phyloP scores from a whole-genome alignment of 2,113 vertebrate species.

The Alethe castanea region DNA sequence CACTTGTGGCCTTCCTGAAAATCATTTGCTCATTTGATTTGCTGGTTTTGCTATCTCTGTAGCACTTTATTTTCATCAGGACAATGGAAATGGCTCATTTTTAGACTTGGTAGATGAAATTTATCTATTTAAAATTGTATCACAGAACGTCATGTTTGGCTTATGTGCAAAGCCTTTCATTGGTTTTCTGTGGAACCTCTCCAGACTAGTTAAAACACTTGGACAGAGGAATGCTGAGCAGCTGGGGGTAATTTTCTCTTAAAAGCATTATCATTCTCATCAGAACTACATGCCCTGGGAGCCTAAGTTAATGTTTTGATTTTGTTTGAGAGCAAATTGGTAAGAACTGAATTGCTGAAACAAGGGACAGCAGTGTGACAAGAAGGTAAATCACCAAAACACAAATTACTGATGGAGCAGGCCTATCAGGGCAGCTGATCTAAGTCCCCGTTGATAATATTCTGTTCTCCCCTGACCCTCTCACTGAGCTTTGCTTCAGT shows the following conservation, averaged over 20 bases:
- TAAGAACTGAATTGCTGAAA: neutral
- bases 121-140: neutral
- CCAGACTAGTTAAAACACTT: neutral
- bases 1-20: neutral
- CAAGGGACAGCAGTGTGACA: neutral
- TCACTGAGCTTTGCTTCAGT: neutral
- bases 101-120: neutral
- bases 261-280: neutral
- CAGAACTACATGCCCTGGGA: neutral
- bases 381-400: neutral
- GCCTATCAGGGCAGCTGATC: neutral
- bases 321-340: neutral
- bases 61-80: neutral
- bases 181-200: neutral
- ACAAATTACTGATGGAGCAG: neutral
- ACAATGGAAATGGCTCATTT: neutral
- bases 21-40: constrained; percentile 21
- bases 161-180: neutral
- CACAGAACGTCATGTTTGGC: neutral
- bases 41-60: neutral
- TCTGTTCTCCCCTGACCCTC: neutral
- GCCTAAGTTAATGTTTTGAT: neutral
- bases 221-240: neutral
- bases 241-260: neutral
- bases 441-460: neutral